phyloP scores from a whole-genome alignment of 2,797 vertebrate species.

The Eupleurogrammus muticus region DNA sequence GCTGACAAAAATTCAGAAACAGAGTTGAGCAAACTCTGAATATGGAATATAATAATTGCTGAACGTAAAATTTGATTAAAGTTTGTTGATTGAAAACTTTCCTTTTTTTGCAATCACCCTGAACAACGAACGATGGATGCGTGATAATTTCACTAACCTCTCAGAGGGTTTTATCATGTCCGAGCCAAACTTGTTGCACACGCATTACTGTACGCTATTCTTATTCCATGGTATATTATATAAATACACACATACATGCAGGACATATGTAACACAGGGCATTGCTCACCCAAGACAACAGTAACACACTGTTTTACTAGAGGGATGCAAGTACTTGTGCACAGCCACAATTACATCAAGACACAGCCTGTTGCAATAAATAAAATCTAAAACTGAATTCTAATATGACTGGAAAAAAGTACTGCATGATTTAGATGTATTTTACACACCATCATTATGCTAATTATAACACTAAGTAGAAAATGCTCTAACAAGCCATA shows the following conservation, averaged over 20 bases:
- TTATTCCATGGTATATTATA: not conserved
- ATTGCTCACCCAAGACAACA: not conserved
- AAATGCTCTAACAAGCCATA: constrained; percentile 47
- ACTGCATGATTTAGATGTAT: constrained; percentile 22
- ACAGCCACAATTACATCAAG: too few relatives aligned
- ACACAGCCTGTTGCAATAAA: too few relatives aligned
- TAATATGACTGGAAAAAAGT: constrained; percentile 8
- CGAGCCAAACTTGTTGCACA: not conserved
- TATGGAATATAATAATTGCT: too few relatives aligned
- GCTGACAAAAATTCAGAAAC: too few relatives aligned
- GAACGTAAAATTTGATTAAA: too few relatives aligned
- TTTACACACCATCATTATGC: constrained; percentile 15
- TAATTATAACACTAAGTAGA: constrained; percentile 48
- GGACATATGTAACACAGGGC: not conserved
- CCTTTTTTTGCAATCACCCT: too few relatives aligned
- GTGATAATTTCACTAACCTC: not conserved
- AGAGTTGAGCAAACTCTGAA: too few relatives aligned
- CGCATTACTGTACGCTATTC: not conserved
- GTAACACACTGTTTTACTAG: not conserved
- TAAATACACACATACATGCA: not conserved
- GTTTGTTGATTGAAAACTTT: too few relatives aligned
- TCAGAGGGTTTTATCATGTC: constrained; percentile 1
- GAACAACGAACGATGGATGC: constrained; percentile 11
- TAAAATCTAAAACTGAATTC: constrained; percentile 39
- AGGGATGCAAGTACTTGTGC: not conserved